These are phyloP conservation scores for Rutpela maculata DNA, from an alignment of 2,888 invertebrate species.

Conservation along the genomic window DNA sequence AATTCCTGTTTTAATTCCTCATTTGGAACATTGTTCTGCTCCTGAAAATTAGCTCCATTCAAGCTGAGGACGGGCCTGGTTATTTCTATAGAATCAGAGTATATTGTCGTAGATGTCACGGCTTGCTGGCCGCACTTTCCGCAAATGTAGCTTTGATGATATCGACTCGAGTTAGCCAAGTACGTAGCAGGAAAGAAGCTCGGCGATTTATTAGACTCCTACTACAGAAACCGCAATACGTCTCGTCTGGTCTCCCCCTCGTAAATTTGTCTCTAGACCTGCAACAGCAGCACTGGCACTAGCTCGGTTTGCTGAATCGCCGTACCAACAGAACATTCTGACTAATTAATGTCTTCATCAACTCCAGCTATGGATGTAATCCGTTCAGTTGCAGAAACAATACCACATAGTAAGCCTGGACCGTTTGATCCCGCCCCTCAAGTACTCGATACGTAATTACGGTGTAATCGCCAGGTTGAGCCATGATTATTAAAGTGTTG, in stretches of 20 bases:
- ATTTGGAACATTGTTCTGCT: neutral
- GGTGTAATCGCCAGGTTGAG: neutral
- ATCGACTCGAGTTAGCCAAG: slow-evolving; percentile 35
- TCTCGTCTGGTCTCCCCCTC: slow-evolving; percentile 39
- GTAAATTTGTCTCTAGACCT: slow-evolving; percentile 39
- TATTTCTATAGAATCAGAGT: slow-evolving; percentile 16
- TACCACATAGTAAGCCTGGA: slow-evolving; percentile 3
- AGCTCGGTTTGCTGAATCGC: slow-evolving; percentile 27
- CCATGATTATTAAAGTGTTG: slow-evolving; percentile 16
- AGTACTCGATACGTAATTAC: slow-evolving; percentile 9
- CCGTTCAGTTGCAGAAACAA: slow-evolving; percentile 35
- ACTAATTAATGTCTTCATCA: slow-evolving; percentile 44
- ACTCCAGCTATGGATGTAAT: slow-evolving; percentile 24
- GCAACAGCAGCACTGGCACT: slow-evolving; percentile 23
- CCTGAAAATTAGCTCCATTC: neutral
- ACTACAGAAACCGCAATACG: slow-evolving; percentile 50
- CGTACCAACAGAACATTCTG: slow-evolving; percentile 14
- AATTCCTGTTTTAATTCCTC: too few species aligned
- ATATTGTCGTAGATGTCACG: slow-evolving; percentile 40
- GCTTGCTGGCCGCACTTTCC: slow-evolving; percentile 42
- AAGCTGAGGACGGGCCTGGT: neutral
- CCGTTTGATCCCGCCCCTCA: slow-evolving; percentile 8
- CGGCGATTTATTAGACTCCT: slow-evolving; percentile 48
- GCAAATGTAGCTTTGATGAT: slow-evolving; percentile 40
- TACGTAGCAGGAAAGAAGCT: slow-evolving; percentile 37